Evolutionary conservation across 2,888 invertebrate species (phyloP).

Genomic region (Tetheella fluctuosa): DNA sequence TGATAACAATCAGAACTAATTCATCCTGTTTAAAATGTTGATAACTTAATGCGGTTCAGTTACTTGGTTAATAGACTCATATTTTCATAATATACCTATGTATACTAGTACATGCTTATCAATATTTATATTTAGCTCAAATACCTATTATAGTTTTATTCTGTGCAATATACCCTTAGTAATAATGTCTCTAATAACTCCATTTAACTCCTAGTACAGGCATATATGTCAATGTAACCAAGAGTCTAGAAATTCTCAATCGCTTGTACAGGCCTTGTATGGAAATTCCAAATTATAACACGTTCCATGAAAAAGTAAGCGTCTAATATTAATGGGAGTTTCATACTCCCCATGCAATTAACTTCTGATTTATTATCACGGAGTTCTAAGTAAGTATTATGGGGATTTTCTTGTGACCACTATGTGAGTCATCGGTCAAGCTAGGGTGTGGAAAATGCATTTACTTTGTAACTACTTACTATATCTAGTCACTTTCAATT

Average conservation of each 20-base stretch:
- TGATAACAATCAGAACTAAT: no score
- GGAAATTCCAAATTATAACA: background rate
- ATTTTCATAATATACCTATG: background rate
- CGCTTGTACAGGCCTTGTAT: background rate
- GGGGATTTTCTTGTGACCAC: background rate
- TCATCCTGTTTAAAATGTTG: no score
- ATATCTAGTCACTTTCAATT: no score
- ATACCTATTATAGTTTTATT: background rate
- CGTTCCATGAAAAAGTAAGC: background rate
- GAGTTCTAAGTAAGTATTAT: background rate
- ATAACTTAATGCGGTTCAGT: background rate
- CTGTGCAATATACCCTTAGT: background rate
- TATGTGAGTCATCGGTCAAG: background rate
- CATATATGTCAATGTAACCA: constrained; percentile 6
- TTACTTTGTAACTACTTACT: background rate
- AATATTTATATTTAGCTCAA: background rate
- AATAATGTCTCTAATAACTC: background rate
- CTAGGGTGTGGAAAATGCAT: background rate
- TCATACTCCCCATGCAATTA: constrained; percentile 1
- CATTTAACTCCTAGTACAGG: background rate
- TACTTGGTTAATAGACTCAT: background rate
- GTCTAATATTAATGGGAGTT: background rate
- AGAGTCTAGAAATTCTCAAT: background rate
- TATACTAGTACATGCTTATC: background rate
- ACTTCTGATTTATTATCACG: constrained; percentile 1